A percentile compares a stretch with the other conserved stretches of the same genome.
Evolutionary conservation across 2,797 vertebrate species (phyloP).

Genomic region (Octomys mimax): DNA sequence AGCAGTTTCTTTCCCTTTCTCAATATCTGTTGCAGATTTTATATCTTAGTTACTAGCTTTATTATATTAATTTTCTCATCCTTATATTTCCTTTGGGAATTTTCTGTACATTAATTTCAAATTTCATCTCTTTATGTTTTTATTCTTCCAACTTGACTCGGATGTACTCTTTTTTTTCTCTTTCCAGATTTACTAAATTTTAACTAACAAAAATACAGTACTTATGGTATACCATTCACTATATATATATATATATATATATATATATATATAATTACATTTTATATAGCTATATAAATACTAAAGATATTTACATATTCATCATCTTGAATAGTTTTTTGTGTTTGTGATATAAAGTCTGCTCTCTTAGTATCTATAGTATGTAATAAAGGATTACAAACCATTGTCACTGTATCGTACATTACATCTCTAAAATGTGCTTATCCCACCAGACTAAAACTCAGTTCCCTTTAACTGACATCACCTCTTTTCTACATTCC

Average conservation of each 20-base stretch:
- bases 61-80: background rate
- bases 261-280: background rate
- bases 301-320: background rate
- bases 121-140: background rate
- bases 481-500: background rate
- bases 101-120: slow-evolving; percentile 42
- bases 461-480: background rate
- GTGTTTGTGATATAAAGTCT: background rate
- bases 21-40: too few relatives aligned
- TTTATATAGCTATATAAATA: background rate
- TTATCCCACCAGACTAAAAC: background rate
- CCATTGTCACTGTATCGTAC: background rate
- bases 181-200: background rate
- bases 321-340: background rate
- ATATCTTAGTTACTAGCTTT: background rate
- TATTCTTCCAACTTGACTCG: background rate
- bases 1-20: too few relatives aligned
- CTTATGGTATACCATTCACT: background rate
- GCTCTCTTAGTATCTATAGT: background rate
- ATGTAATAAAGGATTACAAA: background rate
- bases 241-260: background rate
- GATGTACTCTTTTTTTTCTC: background rate
- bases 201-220: background rate
- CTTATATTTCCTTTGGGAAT: background rate
- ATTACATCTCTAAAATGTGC: background rate